Evolutionary conservation across 2,888 invertebrate species (phyloP).

Genomic region (Macrophya annulata): DNA sequence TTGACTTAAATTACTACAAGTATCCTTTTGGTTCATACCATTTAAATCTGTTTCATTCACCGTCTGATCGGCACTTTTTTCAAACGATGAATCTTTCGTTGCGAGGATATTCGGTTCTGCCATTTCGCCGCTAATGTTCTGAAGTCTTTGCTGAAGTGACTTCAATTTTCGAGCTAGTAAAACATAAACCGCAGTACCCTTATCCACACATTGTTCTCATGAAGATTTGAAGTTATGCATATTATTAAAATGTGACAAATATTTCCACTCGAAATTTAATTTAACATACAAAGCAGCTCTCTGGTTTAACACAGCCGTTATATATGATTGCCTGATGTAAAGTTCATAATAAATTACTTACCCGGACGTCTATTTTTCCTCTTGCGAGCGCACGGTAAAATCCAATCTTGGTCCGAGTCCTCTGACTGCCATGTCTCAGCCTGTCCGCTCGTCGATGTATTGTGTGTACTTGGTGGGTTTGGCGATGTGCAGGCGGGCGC

Average conservation of each 20-base stretch:
- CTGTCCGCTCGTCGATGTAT: slow-evolving; percentile 66
- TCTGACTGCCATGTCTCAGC: slow-evolving; percentile 67
- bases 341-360: slow-evolving; percentile 61
- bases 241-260: too few species aligned
- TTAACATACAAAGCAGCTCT: background rate
- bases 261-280: background rate
- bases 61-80: background rate
- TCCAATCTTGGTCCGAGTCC: slow-evolving; percentile 78
- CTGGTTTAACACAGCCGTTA: background rate
- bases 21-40: background rate
- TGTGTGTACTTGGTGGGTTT: slow-evolving; percentile 66
- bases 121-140: slow-evolving; percentile 62
- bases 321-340: background rate
- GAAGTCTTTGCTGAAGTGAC: slow-evolving; percentile 68
- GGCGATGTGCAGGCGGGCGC: slow-evolving; percentile 69
- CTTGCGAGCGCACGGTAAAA: slow-evolving; percentile 75
- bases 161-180: slow-evolving; percentile 71
- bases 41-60: slow-evolving; percentile 3
- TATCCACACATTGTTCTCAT: background rate
- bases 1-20: slow-evolving; percentile 3
- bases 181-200: slow-evolving; percentile 51
- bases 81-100: background rate
- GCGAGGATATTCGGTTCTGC: background rate
- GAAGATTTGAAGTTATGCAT: background rate
- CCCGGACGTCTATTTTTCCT: slow-evolving; percentile 75